Conservation (phyloP, 2,113 vertebrate genomes). For the Brachionichthys hirsutus region DNA sequence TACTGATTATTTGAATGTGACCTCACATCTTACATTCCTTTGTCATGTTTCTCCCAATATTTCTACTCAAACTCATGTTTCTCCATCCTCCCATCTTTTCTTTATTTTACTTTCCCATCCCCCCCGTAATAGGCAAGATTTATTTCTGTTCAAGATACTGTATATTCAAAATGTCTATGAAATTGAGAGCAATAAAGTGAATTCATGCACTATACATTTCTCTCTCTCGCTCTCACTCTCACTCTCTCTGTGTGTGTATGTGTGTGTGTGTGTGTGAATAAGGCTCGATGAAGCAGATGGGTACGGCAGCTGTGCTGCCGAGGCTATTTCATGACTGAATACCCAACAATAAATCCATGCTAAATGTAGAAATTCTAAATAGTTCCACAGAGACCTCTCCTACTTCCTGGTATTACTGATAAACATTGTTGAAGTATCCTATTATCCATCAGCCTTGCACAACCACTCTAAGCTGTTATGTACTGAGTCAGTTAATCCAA, state of each 20-base stretch:
- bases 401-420: conserved; percentile 17
- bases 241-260: background rate
- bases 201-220: conserved; percentile 13
- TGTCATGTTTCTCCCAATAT: no score
- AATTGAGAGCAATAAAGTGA: conserved; percentile 5
- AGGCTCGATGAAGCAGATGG: conserved; percentile 51
- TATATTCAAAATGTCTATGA: conserved; percentile 9
- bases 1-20: no score
- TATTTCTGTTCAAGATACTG: conserved; percentile 13
- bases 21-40: no score
- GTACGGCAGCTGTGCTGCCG: conserved; percentile 52
- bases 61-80: background rate
- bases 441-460: conserved; percentile 28
- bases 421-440: conserved; percentile 27
- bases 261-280: background rate
- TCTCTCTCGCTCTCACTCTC: background rate
- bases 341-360: conserved; percentile 53
- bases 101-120: background rate
- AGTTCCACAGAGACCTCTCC: conserved; percentile 20
- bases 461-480: conserved; percentile 6
- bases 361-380: conserved; percentile 45
- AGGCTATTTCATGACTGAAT: conserved; percentile 63
- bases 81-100: background rate
- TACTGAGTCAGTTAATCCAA: conserved; percentile 17
- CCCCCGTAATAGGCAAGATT: conserved; percentile 7